These are phyloP conservation scores for Allygus modestus DNA, from an alignment of 2,888 invertebrate species.

Conservation along the genomic window DNA sequence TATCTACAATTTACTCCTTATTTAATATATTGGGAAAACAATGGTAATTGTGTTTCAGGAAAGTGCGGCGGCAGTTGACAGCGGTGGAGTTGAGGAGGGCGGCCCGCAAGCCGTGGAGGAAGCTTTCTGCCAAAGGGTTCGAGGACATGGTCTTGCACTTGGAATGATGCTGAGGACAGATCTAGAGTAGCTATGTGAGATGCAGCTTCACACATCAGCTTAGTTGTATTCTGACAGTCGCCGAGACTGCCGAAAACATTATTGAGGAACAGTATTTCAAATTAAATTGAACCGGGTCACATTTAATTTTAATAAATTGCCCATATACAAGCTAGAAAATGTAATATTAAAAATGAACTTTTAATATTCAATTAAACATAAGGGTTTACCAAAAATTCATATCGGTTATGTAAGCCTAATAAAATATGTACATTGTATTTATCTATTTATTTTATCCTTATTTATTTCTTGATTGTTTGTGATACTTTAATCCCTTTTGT, in stretches of 20 bases:
- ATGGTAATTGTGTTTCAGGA: slow-evolving; percentile 77
- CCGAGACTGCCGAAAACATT: background rate
- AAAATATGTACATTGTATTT: background rate
- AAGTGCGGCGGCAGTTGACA: slow-evolving; percentile 89
- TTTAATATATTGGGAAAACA: too few species aligned
- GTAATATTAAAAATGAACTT: too few species aligned
- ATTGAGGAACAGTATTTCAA: background rate
- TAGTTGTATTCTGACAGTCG: slow-evolving; percentile 31
- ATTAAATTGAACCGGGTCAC: background rate
- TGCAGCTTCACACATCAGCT: background rate
- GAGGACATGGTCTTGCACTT: slow-evolving; percentile 76
- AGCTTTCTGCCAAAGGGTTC: slow-evolving; percentile 75
- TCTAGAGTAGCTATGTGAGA: slow-evolving; percentile 6
- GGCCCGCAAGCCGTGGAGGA: slow-evolving; percentile 91
- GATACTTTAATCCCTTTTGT: background rate
- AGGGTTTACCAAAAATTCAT: too few species aligned
- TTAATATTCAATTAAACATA: too few species aligned
- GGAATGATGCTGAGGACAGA: slow-evolving; percentile 72
- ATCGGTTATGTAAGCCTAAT: background rate
- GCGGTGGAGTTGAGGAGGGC: slow-evolving; percentile 88
- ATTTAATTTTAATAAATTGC: background rate
- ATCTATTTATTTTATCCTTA: background rate
- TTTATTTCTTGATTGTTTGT: background rate
- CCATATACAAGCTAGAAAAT: background rate
- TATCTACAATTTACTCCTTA: too few species aligned